A percentile compares a stretch with the other conserved stretches of the same genome.
These are phyloP conservation scores for Phylloscopus trochilus DNA, from an alignment of 2,113 vertebrate species.

Conservation along the genomic window DNA sequence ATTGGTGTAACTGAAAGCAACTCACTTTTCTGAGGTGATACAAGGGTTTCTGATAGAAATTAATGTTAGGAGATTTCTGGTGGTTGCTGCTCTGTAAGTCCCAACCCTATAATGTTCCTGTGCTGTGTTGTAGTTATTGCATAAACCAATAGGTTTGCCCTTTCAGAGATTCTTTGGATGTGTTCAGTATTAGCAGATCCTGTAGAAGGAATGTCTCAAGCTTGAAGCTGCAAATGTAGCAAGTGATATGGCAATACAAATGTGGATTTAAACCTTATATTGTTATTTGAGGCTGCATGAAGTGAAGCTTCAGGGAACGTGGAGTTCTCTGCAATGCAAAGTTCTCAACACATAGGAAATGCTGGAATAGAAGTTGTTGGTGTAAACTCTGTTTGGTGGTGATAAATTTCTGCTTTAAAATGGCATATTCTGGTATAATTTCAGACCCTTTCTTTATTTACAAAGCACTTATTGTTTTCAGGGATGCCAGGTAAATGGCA, in stretches of 20 bases:
- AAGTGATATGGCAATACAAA: neutral
- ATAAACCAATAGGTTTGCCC: neutral
- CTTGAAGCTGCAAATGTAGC: neutral
- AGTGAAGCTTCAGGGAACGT: neutral
- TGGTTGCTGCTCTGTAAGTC: neutral
- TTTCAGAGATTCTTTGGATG: neutral
- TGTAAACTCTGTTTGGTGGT: neutral
- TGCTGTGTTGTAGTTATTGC: neutral
- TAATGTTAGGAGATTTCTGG: neutral
- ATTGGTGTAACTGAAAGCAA: neutral
- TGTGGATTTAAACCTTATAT: neutral
- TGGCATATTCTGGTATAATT: neutral
- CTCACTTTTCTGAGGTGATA: neutral
- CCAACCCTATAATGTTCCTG: rapidly evolving
- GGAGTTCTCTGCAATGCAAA: neutral
- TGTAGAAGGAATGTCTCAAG: neutral
- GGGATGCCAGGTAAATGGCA: neutral
- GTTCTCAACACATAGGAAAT: neutral
- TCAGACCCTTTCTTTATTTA: neutral
- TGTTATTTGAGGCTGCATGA: neutral
- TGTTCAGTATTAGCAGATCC: neutral
- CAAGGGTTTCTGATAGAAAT: neutral
- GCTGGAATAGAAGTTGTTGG: neutral
- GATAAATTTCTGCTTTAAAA: neutral
- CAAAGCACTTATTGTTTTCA: neutral